phyloP scores from a whole-genome alignment of 1,140 invertebrate genomes.

The Brachionus calyciflorus region DNA sequence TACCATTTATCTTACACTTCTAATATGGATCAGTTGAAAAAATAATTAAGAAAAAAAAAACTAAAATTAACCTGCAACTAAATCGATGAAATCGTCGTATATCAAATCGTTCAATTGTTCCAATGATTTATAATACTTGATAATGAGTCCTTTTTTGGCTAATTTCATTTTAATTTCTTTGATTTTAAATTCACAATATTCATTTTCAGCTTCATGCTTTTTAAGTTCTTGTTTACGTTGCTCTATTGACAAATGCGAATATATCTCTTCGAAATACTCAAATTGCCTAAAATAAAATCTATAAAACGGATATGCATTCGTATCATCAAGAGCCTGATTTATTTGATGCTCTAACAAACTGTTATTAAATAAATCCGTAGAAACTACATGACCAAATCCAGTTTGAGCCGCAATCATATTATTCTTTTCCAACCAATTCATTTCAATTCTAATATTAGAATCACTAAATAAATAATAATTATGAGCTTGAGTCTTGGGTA shows the following conservation, averaged over 20 bases:
- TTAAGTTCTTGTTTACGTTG: constrained; percentile 45
- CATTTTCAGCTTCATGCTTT: constrained; percentile 40
- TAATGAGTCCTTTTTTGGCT: constrained; percentile 56
- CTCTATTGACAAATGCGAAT: constrained; percentile 49
- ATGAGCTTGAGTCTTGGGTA: constrained; percentile 48
- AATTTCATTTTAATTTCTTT: constrained; percentile 56
- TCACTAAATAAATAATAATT: constrained; percentile 49
- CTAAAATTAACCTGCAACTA: constrained; percentile 50
- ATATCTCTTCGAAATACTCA: constrained; percentile 55
- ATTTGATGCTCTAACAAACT: constrained; percentile 58
- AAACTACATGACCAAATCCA: constrained; percentile 54
- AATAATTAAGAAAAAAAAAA: background rate
- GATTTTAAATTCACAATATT: constrained; percentile 53
- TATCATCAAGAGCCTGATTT: constrained; percentile 53
- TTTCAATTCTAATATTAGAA: constrained; percentile 48
- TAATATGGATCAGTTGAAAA: too few relatives aligned
- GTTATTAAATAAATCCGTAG: constrained; percentile 52
- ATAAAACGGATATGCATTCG: constrained; percentile 48
- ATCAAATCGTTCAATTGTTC: constrained; percentile 54
- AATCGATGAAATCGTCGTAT: constrained; percentile 54
- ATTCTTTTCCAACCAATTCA: constrained; percentile 54
- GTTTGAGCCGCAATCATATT: constrained; percentile 52
- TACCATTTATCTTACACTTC: too few relatives aligned
- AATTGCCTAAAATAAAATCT: constrained; percentile 57
- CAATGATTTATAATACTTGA: constrained; percentile 55